Base-by-base conservation (phyloP, 2,113 vertebrate species). In the Tragelaphus scriptus region DNA sequence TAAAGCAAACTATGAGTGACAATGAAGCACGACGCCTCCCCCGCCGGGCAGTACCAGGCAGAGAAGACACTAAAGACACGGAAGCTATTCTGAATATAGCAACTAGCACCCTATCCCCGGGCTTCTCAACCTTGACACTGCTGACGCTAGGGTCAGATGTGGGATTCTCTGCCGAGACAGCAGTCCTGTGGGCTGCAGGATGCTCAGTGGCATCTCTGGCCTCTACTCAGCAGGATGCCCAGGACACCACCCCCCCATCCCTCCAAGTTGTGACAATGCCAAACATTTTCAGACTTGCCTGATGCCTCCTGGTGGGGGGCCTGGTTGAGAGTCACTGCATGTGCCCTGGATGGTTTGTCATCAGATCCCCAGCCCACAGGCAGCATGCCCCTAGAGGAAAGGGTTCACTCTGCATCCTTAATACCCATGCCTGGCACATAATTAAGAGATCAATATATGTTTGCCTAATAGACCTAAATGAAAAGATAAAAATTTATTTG, bases 311-410 rank as follows among this genome's bases (percentile, higher is more conserved):
- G 7, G 47, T 2, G 7, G 47, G 23, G 51, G 25, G 49, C n/a
- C 68, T 59, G 56, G n/a, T 0, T 23, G 40, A 92, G 91, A 79
- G 90, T 61, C 88, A 49, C 25, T 19, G 4, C 91, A 15, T 28
- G 40, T 9, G 3, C 32, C 13, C 0, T 15, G 25, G n/a, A 8
- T 7, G 30, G n/a, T 10, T 0, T 26, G 11, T 17, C 53, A 47
- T 56, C 59, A 5, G 28, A 16, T 9, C 40, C 88, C 25, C 25
- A 21, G 16, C 21, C 53, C 28, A 32, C n/a, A 49, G 9, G 23
- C 21, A 65, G 28, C 55, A 82, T 0, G 17, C 2, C 17, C 68
- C 51, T 28, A 28, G 17, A 51, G 3, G 4, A 81, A 23, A 23
- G 59, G 56, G n/a, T 47, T 32, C 25, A 61, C 25, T 61, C 91